Percentiles rank a stretch among this genome's conserved stretches.
phyloP scores from a whole-genome alignment of 2,113 vertebrate genomes.

The Lycocorax pyrrhopterus region DNA sequence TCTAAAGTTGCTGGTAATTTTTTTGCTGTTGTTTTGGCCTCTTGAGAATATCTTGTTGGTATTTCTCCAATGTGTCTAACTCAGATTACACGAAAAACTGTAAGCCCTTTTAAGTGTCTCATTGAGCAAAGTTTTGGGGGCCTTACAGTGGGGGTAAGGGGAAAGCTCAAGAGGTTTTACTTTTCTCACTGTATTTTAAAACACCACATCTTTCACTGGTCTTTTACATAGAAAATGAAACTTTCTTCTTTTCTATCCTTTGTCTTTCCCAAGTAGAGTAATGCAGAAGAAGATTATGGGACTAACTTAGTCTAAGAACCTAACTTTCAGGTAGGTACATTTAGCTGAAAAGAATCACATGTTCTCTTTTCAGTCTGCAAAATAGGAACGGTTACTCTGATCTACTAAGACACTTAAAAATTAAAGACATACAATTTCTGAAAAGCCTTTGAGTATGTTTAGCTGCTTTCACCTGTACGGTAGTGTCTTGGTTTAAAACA shows the following conservation, averaged over 20 bases:
- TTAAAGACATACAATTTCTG: background rate
- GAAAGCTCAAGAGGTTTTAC: background rate
- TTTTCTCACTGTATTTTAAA: background rate
- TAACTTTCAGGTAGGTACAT: background rate
- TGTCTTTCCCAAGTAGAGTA: background rate
- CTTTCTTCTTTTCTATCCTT: background rate
- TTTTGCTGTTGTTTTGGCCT: too few species aligned
- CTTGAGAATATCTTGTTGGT: background rate
- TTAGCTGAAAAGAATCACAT: background rate
- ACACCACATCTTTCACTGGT: background rate
- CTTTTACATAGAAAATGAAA: background rate
- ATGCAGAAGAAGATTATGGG: background rate
- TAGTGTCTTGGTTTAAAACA: background rate
- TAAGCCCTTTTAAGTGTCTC: background rate
- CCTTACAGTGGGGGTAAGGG: background rate
- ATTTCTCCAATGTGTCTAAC: background rate
- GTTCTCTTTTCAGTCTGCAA: background rate
- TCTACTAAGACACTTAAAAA: background rate
- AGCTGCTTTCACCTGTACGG: background rate
- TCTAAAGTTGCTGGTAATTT: background rate
- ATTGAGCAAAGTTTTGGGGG: background rate
- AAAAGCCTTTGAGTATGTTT: background rate
- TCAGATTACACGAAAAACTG: background rate
- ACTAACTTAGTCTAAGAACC: background rate
- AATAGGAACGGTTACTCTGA: background rate